Evolutionary conservation across 2,113 vertebrate genomes (phyloP), one percentile per base, ranked within the genome.

Genomic region (Malurus elegans): DNA sequence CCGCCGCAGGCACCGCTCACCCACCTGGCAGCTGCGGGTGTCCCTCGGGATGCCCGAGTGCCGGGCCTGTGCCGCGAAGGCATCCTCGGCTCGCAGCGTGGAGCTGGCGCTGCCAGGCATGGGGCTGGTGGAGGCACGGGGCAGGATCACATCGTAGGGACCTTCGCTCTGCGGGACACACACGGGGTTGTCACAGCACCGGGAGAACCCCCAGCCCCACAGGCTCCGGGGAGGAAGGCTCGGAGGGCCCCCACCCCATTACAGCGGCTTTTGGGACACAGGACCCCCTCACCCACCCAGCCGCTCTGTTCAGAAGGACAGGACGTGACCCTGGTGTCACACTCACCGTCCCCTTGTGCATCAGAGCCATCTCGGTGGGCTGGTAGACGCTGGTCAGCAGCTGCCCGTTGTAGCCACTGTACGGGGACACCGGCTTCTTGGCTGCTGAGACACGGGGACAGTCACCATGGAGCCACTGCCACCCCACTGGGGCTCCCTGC

Each of bases 281-380:
- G 45, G 36, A 54, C 3, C 10, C 1, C 18, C 36, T 15, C 31
- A 28, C 20, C 5, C 18, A 20, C 54, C 79, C 2, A 0, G 9
- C 20, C 0, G 0, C 44, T 18, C 26, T 0, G 2, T 47, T 17
- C 38, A 50, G 75, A 60, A 57, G 42, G 29, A 20, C 26, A 67
- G 79, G 69, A 61, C 14, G 51, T 3, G 3, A 0, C 6, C 28
- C n/a, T 1, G 28, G 31, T 7, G 8, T 56, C 17, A 18, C 97
- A 76, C 98, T 98, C 73, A 98, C 98, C n/a, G 87, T 69, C 25
- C 97, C 97, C 95, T 99, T 99, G 95, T 98, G 98, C 98, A 99
- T 99, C 92, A 99, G 94, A 12, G 99, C 98, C 96, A 99, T 98
- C 97, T 99, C 99, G 0, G 99, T 99, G 92, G 99, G 99, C 98